Evolutionary conservation across 1,140 invertebrate species (phyloP).

Genomic region (Cataglyphis hispanica): DNA sequence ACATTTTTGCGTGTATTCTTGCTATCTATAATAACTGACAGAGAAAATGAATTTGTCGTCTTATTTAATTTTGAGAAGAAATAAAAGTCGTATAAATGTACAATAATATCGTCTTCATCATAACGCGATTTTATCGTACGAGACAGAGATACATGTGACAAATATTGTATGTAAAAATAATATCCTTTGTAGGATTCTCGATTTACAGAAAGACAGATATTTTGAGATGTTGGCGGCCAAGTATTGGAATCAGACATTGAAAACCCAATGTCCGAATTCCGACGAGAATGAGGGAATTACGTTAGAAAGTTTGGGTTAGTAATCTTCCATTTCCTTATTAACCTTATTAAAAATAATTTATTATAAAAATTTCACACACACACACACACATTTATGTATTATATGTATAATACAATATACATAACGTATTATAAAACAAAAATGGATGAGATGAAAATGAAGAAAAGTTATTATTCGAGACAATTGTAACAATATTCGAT

Average conservation of each 20-base stretch:
- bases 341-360: background rate
- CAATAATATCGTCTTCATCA: background rate
- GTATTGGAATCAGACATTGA: constrained; percentile 93
- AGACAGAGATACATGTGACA: background rate
- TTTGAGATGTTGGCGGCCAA: constrained; percentile 92
- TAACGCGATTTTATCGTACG: background rate
- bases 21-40: too few species aligned
- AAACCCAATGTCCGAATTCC: constrained; percentile 89
- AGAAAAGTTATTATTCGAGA: constrained; percentile 1
- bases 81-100: background rate
- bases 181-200: constrained; percentile 89
- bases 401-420: background rate
- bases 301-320: constrained; percentile 92
- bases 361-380: background rate
- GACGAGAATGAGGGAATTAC: constrained; percentile 96
- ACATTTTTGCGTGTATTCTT: too few species aligned
- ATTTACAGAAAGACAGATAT: constrained; percentile 94
- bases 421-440: background rate
- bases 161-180: constrained; percentile 24
- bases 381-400: too few species aligned
- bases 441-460: background rate
- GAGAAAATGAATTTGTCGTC: too few species aligned
- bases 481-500: background rate
- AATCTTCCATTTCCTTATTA: background rate
- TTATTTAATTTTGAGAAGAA: background rate